Conservation (phyloP, 2,888 invertebrate species). For the Drosophila trichaetosa region DNA sequence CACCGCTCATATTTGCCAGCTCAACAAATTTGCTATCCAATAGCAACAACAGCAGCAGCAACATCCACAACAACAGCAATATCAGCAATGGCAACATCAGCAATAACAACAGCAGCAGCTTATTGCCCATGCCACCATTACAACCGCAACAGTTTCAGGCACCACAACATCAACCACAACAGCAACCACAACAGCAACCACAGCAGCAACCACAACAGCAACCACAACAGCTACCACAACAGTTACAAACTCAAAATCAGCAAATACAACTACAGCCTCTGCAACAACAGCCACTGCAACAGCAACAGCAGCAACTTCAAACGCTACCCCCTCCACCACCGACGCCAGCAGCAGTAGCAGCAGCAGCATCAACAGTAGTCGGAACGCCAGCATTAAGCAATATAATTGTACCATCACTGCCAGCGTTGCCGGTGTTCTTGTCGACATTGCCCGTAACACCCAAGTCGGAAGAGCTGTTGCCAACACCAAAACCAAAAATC, state of each 20-base stretch:
- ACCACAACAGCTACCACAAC: slow-evolving; percentile 38
- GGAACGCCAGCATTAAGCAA: slow-evolving; percentile 62
- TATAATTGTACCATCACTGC: slow-evolving; percentile 56
- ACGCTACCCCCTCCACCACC: slow-evolving; percentile 33
- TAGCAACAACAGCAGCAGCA: slow-evolving; percentile 53
- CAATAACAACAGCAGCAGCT: slow-evolving; percentile 24
- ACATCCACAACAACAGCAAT: slow-evolving; percentile 34
- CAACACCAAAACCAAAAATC: slow-evolving; percentile 84
- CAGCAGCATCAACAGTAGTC: slow-evolving; percentile 42
- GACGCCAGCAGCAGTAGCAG: slow-evolving; percentile 32
- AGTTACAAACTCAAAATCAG: slow-evolving; percentile 25
- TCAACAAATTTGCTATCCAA: slow-evolving; percentile 56
- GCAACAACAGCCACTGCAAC: slow-evolving; percentile 40
- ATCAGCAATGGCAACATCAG: slow-evolving; percentile 34
- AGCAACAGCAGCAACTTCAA: slow-evolving; percentile 41
- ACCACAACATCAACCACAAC: slow-evolving; percentile 38
- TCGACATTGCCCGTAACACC: slow-evolving; percentile 46
- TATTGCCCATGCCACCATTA: slow-evolving; percentile 11
- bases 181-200: slow-evolving; percentile 38
- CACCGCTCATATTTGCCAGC: slow-evolving; percentile 73
- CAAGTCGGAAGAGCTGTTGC: slow-evolving; percentile 84
- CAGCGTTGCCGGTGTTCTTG: slow-evolving; percentile 44
- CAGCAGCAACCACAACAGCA: slow-evolving; percentile 38
- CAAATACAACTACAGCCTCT: slow-evolving; percentile 37
- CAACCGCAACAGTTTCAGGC: slow-evolving; percentile 39